These are phyloP conservation scores for Apamea epomidion DNA, from an alignment of 2,888 invertebrate genomes.

Conservation along the genomic window DNA sequence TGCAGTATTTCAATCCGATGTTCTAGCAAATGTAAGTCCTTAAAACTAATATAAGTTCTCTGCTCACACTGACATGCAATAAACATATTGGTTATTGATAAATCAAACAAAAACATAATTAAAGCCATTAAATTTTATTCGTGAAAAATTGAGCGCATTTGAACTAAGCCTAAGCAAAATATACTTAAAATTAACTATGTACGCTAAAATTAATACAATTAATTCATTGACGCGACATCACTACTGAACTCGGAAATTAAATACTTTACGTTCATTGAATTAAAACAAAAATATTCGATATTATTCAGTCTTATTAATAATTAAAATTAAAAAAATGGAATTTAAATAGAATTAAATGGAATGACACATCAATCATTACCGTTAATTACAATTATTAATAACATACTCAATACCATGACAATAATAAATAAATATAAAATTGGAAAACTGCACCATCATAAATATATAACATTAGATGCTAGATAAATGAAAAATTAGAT, in stretches of 20 bases:
- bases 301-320: constrained; percentile 69
- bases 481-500: constrained; percentile 6
- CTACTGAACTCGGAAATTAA: constrained; percentile 60
- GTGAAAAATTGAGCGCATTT: constrained; percentile 89
- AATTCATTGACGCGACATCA: constrained; percentile 60
- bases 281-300: constrained; percentile 65
- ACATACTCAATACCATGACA: constrained; percentile 20
- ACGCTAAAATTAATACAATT: constrained; percentile 71
- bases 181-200: constrained; percentile 72
- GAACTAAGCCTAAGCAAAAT: constrained; percentile 82
- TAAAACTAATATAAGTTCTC: background rate
- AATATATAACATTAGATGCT: constrained; percentile 10
- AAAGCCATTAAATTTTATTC: constrained; percentile 86
- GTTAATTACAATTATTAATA: constrained; percentile 52
- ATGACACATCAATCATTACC: constrained; percentile 62
- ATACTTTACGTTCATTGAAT: constrained; percentile 68
- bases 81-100: background rate
- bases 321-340: constrained; percentile 68
- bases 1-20: background rate
- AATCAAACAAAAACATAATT: constrained; percentile 69
- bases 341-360: constrained; percentile 64
- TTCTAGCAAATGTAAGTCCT: background rate
- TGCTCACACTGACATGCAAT: background rate
- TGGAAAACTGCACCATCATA: constrained; percentile 45
- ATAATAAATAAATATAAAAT: constrained; percentile 41